Base-by-base conservation (phyloP, 2,113 vertebrate genomes). In the Corydoras sp. region DNA sequence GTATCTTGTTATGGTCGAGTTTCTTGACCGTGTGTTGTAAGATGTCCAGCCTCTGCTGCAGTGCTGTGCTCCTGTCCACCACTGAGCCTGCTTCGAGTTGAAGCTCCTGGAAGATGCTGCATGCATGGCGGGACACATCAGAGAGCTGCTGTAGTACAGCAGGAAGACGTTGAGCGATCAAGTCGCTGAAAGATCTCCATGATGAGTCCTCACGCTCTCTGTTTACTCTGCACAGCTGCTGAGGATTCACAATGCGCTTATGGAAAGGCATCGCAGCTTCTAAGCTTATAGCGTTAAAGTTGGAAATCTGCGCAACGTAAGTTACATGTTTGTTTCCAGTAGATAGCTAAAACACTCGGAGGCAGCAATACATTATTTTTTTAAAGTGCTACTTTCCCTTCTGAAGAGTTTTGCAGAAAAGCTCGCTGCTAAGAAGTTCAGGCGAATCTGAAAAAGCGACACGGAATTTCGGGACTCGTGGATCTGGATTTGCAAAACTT, bases 131-230 rank as follows among this genome's bases (percentile, higher is more conserved):
- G 66, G 90, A 93, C 63, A 93, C 83, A 77, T 92, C 91, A 62
- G 92, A 91, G 66, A 93, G 91, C 83, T 94, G 92, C 69, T 84
- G 85, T 53, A 93, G 86, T 76, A 93, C 80, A 69, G 85, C 81
- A 29, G 83, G 81, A 80, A 93, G 78, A 13, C 85, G 75, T 71
- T 82, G 87, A 63, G 86, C 78, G 81, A 85, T 89, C 81, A 92
- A 90, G 81, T 92, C 90, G 75, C 89, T 88, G 83, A 93, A 76
- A 2, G 89, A 87, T 71, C 80, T 74, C 77, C 89, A 89, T 35
- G 81, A 81, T 18, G 60, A 49, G 24, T 68, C 74, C 3, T 59
- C 31, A 29, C 70, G 71, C 4, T 70, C 53, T 31, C 78, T 80
- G 5, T 83, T 83, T 73, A 83, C 49, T 81, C 86, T 78, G 81